phyloP scores from a whole-genome alignment of 64 coral and sea anemone species.

The Actinia tenebrosa region DNA sequence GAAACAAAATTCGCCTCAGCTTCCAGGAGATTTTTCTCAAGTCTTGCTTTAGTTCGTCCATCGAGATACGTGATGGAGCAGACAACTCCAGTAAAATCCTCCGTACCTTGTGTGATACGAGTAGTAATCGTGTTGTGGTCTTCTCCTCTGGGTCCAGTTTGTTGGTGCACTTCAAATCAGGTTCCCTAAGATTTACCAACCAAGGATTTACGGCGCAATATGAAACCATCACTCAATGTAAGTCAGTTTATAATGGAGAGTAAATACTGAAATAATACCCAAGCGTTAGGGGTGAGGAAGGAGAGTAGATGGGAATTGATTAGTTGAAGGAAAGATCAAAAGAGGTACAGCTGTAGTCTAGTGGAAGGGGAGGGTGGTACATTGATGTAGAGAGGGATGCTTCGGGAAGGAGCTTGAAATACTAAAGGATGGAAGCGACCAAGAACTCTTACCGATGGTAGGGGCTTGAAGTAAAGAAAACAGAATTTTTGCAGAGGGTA shows the following conservation, averaged over 20 bases:
- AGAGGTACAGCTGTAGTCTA: no score
- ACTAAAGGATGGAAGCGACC: no score
- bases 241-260: not conserved
- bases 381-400: no score
- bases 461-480: no score
- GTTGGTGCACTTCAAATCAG: not conserved
- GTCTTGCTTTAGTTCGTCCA: not conserved
- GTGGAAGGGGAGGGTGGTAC: no score
- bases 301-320: no score
- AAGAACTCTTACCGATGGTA: no score
- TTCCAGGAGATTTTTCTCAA: conserved; percentile 24
- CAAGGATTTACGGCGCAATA: conserved; percentile 15
- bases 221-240: not conserved
- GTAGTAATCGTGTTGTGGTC: not conserved
- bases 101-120: not conserved
- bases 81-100: not conserved
- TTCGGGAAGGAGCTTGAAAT: no score
- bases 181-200: not conserved
- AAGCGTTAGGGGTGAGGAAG: no score
- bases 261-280: not conserved
- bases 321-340: no score
- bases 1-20: conserved; percentile 28
- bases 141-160: not conserved
- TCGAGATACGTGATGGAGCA: conserved; percentile 3
- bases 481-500: no score